Evolutionary conservation across 1,140 invertebrate species (phyloP), one percentile per base, ranked within the genome.

Genomic region (Andrena cerasifolii): DNA sequence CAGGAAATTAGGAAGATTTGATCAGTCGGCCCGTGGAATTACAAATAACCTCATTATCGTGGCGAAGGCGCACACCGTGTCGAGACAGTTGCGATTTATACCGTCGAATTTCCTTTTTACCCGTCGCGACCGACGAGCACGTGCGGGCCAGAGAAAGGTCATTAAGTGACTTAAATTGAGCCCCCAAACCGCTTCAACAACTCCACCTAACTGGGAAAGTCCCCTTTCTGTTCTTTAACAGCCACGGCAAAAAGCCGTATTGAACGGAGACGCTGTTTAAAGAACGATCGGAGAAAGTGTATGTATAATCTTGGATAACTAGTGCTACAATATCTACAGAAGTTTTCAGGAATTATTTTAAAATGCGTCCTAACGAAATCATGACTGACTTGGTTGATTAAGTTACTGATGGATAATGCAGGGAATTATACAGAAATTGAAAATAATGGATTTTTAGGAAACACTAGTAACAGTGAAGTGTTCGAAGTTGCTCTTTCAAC

Each of bases 1-100:
- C 85, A 81, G 87, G 87, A 89, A 89, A 89, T 89, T 89, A 89
- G 80, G 82, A 89, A 89, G 87, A 89, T 89, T 85, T 88, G 85
- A 87, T 89, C 88, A 82, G 85, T 61, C 63, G 68, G 59, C 16
- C 45, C 58, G n/a, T 75, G 82, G 86, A 88, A 89, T 89, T 87
- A 89, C 86, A 88, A 89, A 87, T 87, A 88, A 88, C 85, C 82
- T 87, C 72, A 83, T 88, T 89, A 89, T 86, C 75, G 76, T 82
- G 75, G 58, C 67, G 14, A 63, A 51, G 31, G 40, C 56, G 31
- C 62, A 33, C 63, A 45, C 67, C 36, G 33, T n/a, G 33, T 16
- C 33, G 59, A 51, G 65, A 47, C 75, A 53, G 51, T 80, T 31
- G 61, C 79, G 71, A 84, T 85, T 85, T 85, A 84, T 68, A 84